Evolutionary conservation across 2,797 vertebrate species (phyloP), one percentile per base, ranked within the genome.

Genomic region (Echeneis naucrates): DNA sequence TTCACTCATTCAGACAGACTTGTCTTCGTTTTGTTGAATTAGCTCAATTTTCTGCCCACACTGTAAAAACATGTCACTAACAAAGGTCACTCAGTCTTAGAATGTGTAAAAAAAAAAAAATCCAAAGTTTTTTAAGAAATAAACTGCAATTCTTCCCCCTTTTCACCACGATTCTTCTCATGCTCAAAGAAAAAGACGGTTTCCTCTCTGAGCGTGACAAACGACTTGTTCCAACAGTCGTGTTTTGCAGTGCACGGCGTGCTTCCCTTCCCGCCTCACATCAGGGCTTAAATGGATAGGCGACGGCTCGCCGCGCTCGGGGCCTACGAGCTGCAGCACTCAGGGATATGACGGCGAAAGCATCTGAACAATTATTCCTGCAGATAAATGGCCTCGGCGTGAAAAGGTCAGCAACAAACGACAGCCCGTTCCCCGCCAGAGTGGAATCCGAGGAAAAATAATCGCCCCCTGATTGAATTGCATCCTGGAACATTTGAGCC

Each of bases 401-500:
- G 87, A 93, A 88, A 87, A 87, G 89, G 91, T 92, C 91, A 90
- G 84, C 80, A 30, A 44, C 72, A 81, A 90, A 89, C 59, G 86
- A 81, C 84, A 78, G 73, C 87, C 90, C 85, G 90, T 89, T 80
- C 90, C 88, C 90, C 4, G 30, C 82, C n/a, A 84, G 89, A 91
- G 91, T 82, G 87, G 88, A 86, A 89, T 85, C 80, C 52, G 79
- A 79, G 84, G 82, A 81, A 87, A 85, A 93, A 90, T 93, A 92
- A 92, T 91, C 85, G 83, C 85, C 75, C 55, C 2, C 23, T 93
- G 92, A 94, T 93, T 92, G 84, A 93, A 94, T 93, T 93, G 89
- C 59, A 89, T 77, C 75, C 72, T 73, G 86, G 82, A 89, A 89
- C 87, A 81, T 91, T 90, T 90, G 87, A 89, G 87, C 88, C 85